These are phyloP conservation scores for Macroramphosus scolopax DNA, from an alignment of 2,797 vertebrate genomes.

Conservation along the genomic window DNA sequence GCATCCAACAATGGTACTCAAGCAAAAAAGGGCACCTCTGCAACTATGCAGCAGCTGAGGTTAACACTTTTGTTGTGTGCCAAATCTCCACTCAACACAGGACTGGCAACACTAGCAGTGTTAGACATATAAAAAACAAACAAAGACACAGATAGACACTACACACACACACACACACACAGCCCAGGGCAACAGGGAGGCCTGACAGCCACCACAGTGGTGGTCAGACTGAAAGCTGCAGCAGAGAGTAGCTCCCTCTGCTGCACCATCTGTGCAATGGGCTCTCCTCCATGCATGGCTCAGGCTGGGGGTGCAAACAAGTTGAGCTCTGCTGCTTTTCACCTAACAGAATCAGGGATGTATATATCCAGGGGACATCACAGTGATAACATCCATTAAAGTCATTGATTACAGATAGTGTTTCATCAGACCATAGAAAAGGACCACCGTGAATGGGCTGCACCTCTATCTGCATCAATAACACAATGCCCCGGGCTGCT, in stretches of 20 bases:
- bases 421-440: too few relatives aligned
- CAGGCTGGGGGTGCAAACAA: slow-evolving; percentile 31
- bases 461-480: slow-evolving; percentile 6
- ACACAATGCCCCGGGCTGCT: slow-evolving; percentile 13
- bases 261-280: slow-evolving; percentile 72
- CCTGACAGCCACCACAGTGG: slow-evolving; percentile 53
- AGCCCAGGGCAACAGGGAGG: slow-evolving; percentile 56
- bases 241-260: slow-evolving; percentile 78
- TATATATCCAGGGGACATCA: background rate
- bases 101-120: slow-evolving; percentile 52
- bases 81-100: slow-evolving; percentile 48
- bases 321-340: slow-evolving; percentile 43
- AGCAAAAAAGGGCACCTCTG: slow-evolving; percentile 19
- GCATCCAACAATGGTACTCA: slow-evolving; percentile 13
- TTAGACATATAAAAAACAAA: slow-evolving; percentile 57
- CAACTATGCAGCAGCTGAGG: slow-evolving; percentile 25
- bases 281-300: slow-evolving; percentile 43
- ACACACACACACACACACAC: slow-evolving; percentile 27
- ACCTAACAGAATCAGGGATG: slow-evolving; percentile 10
- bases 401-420: too few relatives aligned
- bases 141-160: slow-evolving; percentile 39
- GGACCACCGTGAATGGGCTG: slow-evolving; percentile 1
- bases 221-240: slow-evolving; percentile 57
- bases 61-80: slow-evolving; percentile 34
- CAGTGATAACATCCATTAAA: too few relatives aligned